A percentile compares a stretch with the other conserved stretches of the same genome.
phyloP scores from a whole-genome alignment of 1,140 invertebrate species.

The Antheraea mylitta region DNA sequence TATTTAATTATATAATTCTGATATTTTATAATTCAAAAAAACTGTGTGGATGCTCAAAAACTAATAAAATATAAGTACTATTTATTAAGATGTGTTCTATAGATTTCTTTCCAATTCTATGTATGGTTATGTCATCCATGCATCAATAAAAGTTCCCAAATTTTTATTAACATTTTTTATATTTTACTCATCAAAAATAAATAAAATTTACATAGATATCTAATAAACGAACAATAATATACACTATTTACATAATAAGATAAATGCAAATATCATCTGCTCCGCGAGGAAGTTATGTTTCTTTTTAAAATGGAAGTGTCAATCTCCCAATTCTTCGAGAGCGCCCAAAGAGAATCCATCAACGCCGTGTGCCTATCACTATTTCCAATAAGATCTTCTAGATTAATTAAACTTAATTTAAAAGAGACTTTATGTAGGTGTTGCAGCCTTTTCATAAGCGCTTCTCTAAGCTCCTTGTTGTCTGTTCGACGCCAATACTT shows the following conservation, averaged over 20 bases:
- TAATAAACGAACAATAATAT: conserved; percentile 53
- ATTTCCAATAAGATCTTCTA: conserved; percentile 52
- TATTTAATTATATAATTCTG: too few relatives aligned
- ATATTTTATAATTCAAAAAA: too few relatives aligned
- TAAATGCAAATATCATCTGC: conserved; percentile 59
- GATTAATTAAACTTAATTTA: conserved; percentile 54
- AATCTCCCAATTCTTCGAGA: conserved; percentile 59
- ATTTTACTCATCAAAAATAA: conserved; percentile 47
- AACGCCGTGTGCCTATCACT: conserved; percentile 40
- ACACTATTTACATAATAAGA: conserved; percentile 63
- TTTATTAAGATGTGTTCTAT: too few relatives aligned
- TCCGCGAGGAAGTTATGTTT: conserved; percentile 30
- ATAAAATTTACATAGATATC: conserved; percentile 52
- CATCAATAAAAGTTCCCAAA: background rate
- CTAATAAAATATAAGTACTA: too few relatives aligned
- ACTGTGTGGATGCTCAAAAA: too few relatives aligned
- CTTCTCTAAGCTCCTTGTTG: conserved; percentile 45
- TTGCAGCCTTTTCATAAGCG: conserved; percentile 64
- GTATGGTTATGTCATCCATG: too few relatives aligned
- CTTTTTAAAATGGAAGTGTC: conserved; percentile 45
- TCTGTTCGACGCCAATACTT: conserved; percentile 64
- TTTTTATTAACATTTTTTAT: background rate
- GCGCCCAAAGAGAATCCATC: conserved; percentile 39
- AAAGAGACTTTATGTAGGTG: conserved; percentile 61
- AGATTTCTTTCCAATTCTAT: too few relatives aligned